Percentiles rank a stretch among this genome's conserved stretches.
These are phyloP conservation scores for Anoura caudifer DNA, from an alignment of 2,113 vertebrate species.

Conservation along the genomic window DNA sequence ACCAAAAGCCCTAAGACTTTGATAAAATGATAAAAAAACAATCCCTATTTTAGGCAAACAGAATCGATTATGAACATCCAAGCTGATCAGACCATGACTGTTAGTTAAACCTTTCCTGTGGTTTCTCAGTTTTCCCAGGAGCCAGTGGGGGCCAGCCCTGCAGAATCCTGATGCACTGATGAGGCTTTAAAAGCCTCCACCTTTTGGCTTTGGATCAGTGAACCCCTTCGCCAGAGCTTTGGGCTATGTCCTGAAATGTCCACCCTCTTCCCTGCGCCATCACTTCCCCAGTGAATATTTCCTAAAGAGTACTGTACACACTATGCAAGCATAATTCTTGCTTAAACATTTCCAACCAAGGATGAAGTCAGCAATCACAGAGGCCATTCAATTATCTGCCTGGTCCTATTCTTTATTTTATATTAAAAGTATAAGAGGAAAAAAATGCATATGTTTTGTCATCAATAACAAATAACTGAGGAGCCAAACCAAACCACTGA, in stretches of 20 bases:
- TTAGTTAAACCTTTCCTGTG: constrained; percentile 3
- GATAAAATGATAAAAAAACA: neutral
- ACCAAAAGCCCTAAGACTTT: neutral
- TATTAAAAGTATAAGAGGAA: neutral
- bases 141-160: neutral
- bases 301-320: neutral
- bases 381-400: neutral
- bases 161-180: neutral
- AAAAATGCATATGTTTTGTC: neutral
- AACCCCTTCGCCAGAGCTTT: neutral
- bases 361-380: neutral
- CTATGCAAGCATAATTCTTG: neutral
- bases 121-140: neutral
- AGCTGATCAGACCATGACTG: neutral
- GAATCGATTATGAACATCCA: constrained; percentile 8
- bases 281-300: neutral
- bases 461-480: neutral
- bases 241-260: neutral
- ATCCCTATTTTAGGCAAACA: neutral
- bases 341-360: neutral
- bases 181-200: neutral
- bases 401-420: neutral
- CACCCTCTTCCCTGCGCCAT: neutral
- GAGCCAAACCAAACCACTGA: neutral
- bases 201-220: neutral